Evolutionary conservation across 2,113 vertebrate genomes (phyloP), one percentile per base, ranked within the genome.

Genomic region (Scytalopus superciliaris): DNA sequence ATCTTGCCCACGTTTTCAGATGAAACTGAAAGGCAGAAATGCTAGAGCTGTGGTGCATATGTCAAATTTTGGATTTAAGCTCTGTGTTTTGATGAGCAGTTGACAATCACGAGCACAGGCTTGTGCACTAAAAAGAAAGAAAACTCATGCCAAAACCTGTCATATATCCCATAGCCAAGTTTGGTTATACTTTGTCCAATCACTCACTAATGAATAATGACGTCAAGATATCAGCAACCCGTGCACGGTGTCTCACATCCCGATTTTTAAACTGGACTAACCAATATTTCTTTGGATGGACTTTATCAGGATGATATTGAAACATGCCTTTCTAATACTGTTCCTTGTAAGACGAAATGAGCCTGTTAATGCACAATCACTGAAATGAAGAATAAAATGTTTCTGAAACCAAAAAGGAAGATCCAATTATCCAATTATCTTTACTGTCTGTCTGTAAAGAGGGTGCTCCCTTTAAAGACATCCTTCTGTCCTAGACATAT

Each of bases 141-240:
- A 87, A 63, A 5, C 27, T 56, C 31, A 6, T 59, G n/a, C 39
- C 12, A 5, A 73, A 63, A 64, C 21, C 14, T 49, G 30, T 49
- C 25, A 4, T 45, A 7, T 40, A 35, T 50, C 28, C 16, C 4
- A 2, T 31, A 56, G 6, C 8, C 16, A 33, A 12, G 13, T 63
- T 63, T 68, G 42, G 12, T 60, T 78, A 39, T 45, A 49, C 15
- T n/a, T 50, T 83, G 33, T 30, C n/a, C 22, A 42, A 13, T 44
- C 2, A 0, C 19, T 79, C 44, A 55, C 30, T 35, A 12, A 37
- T 22, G 33, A 90, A 28, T 0, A 2, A n/a, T 30, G 25, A 50
- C 28, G 56, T 62, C 23, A 49, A 50, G n/a, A 39, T 17, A n/a
- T 14, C 45, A 55, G 24, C n/a, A 70, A 52, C 31, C 27, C 24